Evolutionary conservation across 2,113 vertebrate species (phyloP), one percentile per base, ranked within the genome.

Genomic region (Erinaceus europaeus): DNA sequence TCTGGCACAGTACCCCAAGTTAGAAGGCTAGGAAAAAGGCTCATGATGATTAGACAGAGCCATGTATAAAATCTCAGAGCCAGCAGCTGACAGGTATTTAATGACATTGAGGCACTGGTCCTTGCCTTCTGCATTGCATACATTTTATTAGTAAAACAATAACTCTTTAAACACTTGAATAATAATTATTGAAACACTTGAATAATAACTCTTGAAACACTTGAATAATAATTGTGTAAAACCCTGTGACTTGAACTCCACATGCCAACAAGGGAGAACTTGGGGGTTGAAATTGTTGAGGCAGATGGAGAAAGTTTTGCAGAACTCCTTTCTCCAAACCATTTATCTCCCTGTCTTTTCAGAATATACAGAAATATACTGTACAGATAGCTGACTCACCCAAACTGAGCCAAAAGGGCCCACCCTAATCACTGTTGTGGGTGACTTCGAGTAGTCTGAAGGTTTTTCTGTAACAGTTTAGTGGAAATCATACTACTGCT

Each of bases 341-440:
- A 11, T 23, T 53, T 65, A 27, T 48, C 38, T 53, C 12, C 62
- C 78, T 38, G 4, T 86, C 44, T 50, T 44, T 61, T 81, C 25
- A 11, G 18, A n/a, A n/a, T n/a, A n/a, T n/a, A 2, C 4, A 2
- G 32, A 50, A 44, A 57, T 44, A 18, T 9, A 36, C 29, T 9
- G 1, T 8, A 5, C 32, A 8, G 27, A 6, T 27, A 14, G 15
- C 84, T 34, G 11, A 18, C 32, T 17, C 27, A 9, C 23, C 46
- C 42, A 6, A 7, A 9, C 42, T n/a, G 48, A 36, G 75, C 42
- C 25, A 18, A 0, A 1, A 62, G 4, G 18, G 1, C 11, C 36
- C 9, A 1, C 40, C 6, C 5, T 3, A 0, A 9, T 10, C 29
- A 34, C 25, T 40, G n/a, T 23, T 1, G 0, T 40, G 64, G 18